phyloP scores from a whole-genome alignment of 2,888 invertebrate species.

The Acronicta alni region DNA sequence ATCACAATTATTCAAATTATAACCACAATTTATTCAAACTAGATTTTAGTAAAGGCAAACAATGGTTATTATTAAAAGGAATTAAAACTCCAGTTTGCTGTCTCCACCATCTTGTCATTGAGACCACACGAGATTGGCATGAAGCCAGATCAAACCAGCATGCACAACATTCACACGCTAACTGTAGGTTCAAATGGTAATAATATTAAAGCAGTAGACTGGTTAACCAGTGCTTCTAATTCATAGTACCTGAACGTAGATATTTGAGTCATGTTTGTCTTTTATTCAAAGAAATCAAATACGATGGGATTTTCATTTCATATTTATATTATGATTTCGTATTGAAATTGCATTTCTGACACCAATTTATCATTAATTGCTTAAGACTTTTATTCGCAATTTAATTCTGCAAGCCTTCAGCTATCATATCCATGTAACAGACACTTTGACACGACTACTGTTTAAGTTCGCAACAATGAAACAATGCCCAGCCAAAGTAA shows the following conservation, averaged over 20 bases:
- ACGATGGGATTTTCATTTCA: neutral
- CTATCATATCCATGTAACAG: constrained; percentile 3
- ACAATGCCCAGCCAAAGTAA: constrained; percentile 46
- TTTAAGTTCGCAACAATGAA: constrained; percentile 33
- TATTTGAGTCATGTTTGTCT: no score
- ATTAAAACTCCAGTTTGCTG: constrained; percentile 9
- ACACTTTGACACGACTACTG: constrained; percentile 14
- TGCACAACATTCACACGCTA: constrained; percentile 41
- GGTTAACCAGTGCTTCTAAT: constrained; percentile 5
- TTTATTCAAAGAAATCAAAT: neutral
- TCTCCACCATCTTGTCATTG: constrained; percentile 21
- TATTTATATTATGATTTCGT: neutral
- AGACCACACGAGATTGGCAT: constrained; percentile 30
- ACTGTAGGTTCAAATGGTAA: constrained; percentile 28
- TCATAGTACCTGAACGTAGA: neutral
- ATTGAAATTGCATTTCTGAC: neutral
- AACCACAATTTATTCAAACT: neutral
- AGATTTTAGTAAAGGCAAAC: neutral
- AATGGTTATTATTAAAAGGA: neutral
- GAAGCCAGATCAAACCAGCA: constrained; percentile 22
- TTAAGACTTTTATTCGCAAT: neutral
- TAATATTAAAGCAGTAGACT: neutral
- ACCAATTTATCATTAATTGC: no score
- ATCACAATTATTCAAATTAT: no score
- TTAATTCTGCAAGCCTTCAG: neutral